Evolutionary conservation across 2,113 vertebrate genomes (phyloP), one percentile per base, ranked within the genome.

Genomic region (Promerops cafer): DNA sequence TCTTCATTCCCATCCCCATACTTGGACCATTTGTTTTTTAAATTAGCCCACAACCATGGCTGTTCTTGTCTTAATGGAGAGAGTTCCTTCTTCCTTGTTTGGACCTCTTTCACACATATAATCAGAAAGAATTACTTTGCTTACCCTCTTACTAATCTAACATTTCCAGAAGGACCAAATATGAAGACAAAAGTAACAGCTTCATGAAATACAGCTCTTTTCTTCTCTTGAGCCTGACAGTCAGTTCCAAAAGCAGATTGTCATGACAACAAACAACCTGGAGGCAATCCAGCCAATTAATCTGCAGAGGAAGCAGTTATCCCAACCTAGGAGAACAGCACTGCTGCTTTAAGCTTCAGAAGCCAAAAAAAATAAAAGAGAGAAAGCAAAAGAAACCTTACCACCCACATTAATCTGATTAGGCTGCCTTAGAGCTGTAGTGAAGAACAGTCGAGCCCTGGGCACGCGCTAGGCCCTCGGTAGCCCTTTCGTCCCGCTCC

Each of bases 221-320:
- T 95, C 93, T 96, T 87, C 54, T 89, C 56, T 76, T 61, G 27
- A 74, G 81, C 64, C 61, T 85, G 71, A 95, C 74, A 82, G 47
- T 60, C 66, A 87, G 78, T 85, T 96, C 80, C 74, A 90, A 92
- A 92, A 97, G 87, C 68, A 87, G 74, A 97, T 74, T 94, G 87
- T 93, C 94, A 97, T 96, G 94, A 97, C 95, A 97, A 97, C 95
- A 88, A 91, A 59, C 86, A 95, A 93, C 76, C 83, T 96, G 94
- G 95, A 97, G 57, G 59, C 49, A 90, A 94, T 90, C 94, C 96
- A 97, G 87, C 69, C 74, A 90, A 83, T 87, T 93, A 93, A 90
- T 92, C 93, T 93, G 80, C 71, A 87, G 72, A 92, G 71, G 84
- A 93, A 93, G 70, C 60, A 91, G 40, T 30, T 93, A 91, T 66